These are phyloP conservation scores for Sterrhoptilus dennistouni DNA, from an alignment of 2,113 vertebrate species.

Conservation along the genomic window DNA sequence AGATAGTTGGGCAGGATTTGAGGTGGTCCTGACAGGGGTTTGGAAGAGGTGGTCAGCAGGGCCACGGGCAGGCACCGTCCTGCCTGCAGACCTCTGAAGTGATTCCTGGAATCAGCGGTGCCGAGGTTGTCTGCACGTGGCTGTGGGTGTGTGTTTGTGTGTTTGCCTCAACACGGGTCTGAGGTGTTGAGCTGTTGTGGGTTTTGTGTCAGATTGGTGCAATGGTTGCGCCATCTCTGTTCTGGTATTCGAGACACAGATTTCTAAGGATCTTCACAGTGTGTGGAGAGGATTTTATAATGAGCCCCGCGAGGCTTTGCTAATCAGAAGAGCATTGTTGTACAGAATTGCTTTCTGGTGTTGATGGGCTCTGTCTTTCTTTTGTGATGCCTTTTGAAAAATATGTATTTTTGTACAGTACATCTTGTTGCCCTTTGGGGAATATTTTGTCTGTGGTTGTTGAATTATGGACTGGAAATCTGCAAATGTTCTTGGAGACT, in stretches of 20 bases:
- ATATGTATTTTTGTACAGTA: background rate
- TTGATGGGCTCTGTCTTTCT: background rate
- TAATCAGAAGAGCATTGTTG: background rate
- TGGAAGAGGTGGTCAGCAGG: background rate
- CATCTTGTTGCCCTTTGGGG: background rate
- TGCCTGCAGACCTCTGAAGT: background rate
- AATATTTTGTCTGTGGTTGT: background rate
- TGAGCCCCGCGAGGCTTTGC: background rate
- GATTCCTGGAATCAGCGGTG: background rate
- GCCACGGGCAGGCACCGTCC: fast-evolving
- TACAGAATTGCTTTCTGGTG: background rate
- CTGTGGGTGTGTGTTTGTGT: background rate
- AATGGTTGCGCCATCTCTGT: background rate
- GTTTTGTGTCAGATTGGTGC: background rate
- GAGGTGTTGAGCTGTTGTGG: background rate
- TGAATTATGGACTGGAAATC: slow-evolving; percentile 23
- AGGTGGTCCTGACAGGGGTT: background rate
- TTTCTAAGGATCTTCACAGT: background rate
- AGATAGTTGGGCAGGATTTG: no score
- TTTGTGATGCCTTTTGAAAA: background rate
- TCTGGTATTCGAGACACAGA: background rate
- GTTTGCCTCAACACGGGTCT: background rate
- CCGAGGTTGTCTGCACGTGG: background rate
- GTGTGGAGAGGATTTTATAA: background rate
- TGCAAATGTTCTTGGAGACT: background rate